Evolutionary conservation across 1,140 invertebrate genomes (phyloP).

Genomic region (Aphidius ervi): DNA sequence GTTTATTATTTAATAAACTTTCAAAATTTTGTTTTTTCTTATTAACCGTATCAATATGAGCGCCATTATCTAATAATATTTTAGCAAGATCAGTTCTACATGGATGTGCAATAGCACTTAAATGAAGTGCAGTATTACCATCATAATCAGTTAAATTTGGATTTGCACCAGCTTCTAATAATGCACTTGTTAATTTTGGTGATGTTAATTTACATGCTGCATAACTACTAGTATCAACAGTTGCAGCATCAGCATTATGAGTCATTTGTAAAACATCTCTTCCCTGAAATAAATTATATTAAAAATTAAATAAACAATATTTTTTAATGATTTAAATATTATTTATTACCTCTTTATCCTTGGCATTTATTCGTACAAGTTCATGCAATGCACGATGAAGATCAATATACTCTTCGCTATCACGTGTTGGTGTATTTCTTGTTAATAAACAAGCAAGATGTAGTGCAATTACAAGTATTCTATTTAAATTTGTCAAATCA

Average conservation of each 20-base stretch:
- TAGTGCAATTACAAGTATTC: slow-evolving; percentile 80
- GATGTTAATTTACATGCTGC: slow-evolving; percentile 74
- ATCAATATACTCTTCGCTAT: slow-evolving; percentile 53
- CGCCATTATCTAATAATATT: slow-evolving; percentile 70
- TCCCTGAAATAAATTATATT: slow-evolving; percentile 50
- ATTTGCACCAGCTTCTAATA: slow-evolving; percentile 79
- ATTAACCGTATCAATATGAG: slow-evolving; percentile 86
- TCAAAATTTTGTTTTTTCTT: slow-evolving; percentile 72
- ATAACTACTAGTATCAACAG: slow-evolving; percentile 59
- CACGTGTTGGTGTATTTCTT: slow-evolving; percentile 54
- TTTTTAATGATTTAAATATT: background rate
- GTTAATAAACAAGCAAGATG: slow-evolving; percentile 76
- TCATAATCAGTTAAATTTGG: slow-evolving; percentile 70
- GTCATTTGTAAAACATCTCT: slow-evolving; percentile 81
- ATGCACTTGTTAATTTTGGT: slow-evolving; percentile 66
- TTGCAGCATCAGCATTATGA: slow-evolving; percentile 58
- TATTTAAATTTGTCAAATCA: slow-evolving; percentile 73
- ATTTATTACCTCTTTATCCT: slow-evolving; percentile 39
- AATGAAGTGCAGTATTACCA: slow-evolving; percentile 79
- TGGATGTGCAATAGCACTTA: slow-evolving; percentile 63
- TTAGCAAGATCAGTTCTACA: slow-evolving; percentile 64
- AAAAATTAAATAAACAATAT: slow-evolving; percentile 3
- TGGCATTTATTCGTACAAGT: slow-evolving; percentile 73
- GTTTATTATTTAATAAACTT: slow-evolving; percentile 61
- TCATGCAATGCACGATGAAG: slow-evolving; percentile 65